Evolutionary conservation across 2,888 invertebrate species (phyloP).

Genomic region (Hirtodrosophila trivittata): DNA sequence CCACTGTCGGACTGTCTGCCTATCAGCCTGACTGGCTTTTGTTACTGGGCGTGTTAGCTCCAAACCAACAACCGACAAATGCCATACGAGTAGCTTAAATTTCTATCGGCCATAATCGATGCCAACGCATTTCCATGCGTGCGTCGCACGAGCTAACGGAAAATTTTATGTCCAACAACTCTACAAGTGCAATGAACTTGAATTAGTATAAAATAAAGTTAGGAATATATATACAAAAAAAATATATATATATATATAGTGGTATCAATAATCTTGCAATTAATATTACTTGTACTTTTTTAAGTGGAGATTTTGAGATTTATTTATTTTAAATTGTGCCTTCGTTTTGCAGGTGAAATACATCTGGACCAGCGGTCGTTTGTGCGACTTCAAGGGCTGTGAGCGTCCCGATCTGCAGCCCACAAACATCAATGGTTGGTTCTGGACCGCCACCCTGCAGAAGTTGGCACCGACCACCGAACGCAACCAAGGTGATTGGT

Average conservation of each 20-base stretch:
- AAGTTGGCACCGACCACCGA: slow-evolving; percentile 93
- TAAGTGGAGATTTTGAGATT: no score
- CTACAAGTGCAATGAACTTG: slow-evolving; percentile 57
- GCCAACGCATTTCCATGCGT: slow-evolving; percentile 69
- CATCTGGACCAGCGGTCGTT: slow-evolving; percentile 95
- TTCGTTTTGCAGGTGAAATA: slow-evolving; percentile 88
- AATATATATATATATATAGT: no score
- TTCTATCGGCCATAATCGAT: slow-evolving; percentile 61
- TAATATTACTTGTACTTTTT: neutral
- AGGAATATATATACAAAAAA: neutral
- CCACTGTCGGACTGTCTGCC: slow-evolving; percentile 10
- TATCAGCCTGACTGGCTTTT: slow-evolving; percentile 32
- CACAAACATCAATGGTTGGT: slow-evolving; percentile 93
- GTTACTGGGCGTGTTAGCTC: slow-evolving; percentile 51
- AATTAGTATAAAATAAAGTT: slow-evolving; percentile 20
- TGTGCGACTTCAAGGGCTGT: slow-evolving; percentile 95
- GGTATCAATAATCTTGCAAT: no score
- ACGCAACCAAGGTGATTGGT: slow-evolving; percentile 94
- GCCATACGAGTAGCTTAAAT: slow-evolving; percentile 27
- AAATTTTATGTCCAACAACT: slow-evolving; percentile 13
- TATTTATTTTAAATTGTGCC: no score
- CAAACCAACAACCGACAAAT: slow-evolving; percentile 23
- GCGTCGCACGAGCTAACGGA: slow-evolving; percentile 22
- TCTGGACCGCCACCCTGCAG: slow-evolving; percentile 94
- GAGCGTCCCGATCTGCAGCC: slow-evolving; percentile 93